Base-by-base conservation (phyloP, 2,113 vertebrate species). In the Mustela nigripes region DNA sequence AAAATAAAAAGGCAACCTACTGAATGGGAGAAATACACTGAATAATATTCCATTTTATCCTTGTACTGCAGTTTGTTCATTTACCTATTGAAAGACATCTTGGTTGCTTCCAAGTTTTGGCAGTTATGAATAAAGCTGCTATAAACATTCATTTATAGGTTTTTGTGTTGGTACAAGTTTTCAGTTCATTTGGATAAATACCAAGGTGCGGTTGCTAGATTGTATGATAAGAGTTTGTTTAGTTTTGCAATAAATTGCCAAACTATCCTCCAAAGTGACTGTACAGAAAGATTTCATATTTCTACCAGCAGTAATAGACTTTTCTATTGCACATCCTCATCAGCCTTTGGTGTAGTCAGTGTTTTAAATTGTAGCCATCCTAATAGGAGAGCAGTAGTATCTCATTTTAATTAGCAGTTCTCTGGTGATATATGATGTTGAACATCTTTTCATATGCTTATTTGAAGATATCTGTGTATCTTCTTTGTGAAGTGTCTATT, bases 121-220 rank as follows among this genome's bases (percentile, higher is more conserved):
- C 56, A 74, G 2, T 84, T 93, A 15, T 2, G 42, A 92, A 50
- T 84, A 74, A 93, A 63, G 67, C 82, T 50, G 31, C 69, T 76
- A 22, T 84, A 36, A 73, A 84, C 39, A 83, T 74, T 92, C 11
- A 50, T 48, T 42, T 84, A 11, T 26, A 78, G 18, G 45, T 93
- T 76, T 93, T 67, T 86, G n/a, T 86, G n/a, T 86, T n/a, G 48
- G n/a, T 76, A 6, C 56, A 73, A 24, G 19, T 56, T 78, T 93
- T 78, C 45, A 93, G 10, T 22, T 93, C 82, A 56, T n/a, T 67
- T 86, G n/a, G n/a, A 26, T 93, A 78, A 78, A 53, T 93, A 65
- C 26, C n/a, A 86, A 18, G 82, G 67, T 65, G n/a, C n/a, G 26
- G 5, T 76, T 93, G 56, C 56, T 63, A 63, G 69, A 83, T 85